These are phyloP conservation scores for Melipona bicolor DNA, from an alignment of 2,888 invertebrate genomes.

Conservation along the genomic window DNA sequence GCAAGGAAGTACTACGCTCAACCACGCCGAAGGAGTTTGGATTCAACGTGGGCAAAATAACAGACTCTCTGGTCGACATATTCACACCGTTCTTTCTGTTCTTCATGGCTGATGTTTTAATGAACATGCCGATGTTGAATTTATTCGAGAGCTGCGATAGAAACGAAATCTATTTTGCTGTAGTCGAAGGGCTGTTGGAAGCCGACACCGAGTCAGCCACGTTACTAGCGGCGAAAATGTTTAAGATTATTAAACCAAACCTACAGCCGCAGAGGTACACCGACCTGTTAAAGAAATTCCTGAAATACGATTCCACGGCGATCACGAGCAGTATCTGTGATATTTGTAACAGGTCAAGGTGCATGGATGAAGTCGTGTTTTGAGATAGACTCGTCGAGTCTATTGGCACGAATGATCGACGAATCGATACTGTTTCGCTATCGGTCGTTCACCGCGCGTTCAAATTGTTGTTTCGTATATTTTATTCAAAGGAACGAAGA, in stretches of 20 bases:
- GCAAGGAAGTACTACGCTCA: slow-evolving; percentile 17
- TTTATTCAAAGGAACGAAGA: not conserved
- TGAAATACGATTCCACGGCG: slow-evolving; percentile 4
- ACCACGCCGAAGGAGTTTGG: slow-evolving; percentile 52
- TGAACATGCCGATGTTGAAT: not conserved
- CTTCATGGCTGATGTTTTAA: not conserved
- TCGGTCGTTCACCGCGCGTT: not conserved
- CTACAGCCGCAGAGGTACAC: not conserved
- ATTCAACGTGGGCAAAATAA: slow-evolving; percentile 20
- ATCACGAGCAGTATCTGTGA: slow-evolving; percentile 34
- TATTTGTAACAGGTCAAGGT: not conserved
- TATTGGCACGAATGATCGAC: not conserved
- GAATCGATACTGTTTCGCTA: not conserved
- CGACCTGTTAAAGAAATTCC: not conserved
- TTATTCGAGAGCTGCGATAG: not conserved
- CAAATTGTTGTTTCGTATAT: not conserved
- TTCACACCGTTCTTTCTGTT: slow-evolving; percentile 36
- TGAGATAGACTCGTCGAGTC: not conserved
- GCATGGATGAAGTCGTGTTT: not conserved
- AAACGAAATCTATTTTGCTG: not conserved
- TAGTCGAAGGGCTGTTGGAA: slow-evolving; percentile 48
- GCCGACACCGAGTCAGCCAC: not conserved
- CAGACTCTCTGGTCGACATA: slow-evolving; percentile 27
- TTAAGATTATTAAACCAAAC: not conserved
- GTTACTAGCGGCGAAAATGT: slow-evolving; percentile 46